These are phyloP conservation scores for Crotalus horridus DNA, from an alignment of 2,113 vertebrate genomes.

Conservation along the genomic window DNA sequence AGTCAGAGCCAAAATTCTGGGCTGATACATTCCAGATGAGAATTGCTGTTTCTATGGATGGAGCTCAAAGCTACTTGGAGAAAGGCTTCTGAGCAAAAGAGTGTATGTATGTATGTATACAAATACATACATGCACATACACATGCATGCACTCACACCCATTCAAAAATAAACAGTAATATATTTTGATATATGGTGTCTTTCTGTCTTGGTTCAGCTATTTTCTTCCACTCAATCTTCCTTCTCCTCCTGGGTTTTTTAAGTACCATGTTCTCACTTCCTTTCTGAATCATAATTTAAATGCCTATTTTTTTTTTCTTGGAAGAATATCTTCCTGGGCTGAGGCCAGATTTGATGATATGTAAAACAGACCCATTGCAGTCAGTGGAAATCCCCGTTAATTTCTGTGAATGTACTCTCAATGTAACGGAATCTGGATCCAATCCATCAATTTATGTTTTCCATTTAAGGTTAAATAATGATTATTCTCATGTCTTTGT, in stretches of 20 bases:
- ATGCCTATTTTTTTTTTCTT: background rate
- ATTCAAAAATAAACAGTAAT: background rate
- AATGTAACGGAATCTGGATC: background rate
- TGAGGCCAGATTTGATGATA: background rate
- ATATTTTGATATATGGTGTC: background rate
- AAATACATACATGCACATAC: background rate
- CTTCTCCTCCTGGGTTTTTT: background rate
- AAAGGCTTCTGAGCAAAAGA: background rate
- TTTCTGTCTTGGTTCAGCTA: background rate
- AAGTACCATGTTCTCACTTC: background rate
- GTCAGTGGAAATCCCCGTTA: background rate
- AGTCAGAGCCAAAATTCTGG: background rate
- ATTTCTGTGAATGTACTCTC: background rate
- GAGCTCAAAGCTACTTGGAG: conserved; percentile 14
- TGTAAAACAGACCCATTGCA: background rate
- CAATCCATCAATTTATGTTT: background rate
- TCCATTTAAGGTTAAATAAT: background rate
- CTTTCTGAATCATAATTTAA: conserved; percentile 11
- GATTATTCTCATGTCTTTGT: background rate
- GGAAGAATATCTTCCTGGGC: background rate
- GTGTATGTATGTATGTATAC: background rate
- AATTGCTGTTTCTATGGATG: background rate
- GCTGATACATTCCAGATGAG: conserved; percentile 46
- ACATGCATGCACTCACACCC: background rate
- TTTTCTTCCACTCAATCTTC: background rate